Conservation (phyloP, 2,888 invertebrate species). For the Protodeltote pygarga region DNA sequence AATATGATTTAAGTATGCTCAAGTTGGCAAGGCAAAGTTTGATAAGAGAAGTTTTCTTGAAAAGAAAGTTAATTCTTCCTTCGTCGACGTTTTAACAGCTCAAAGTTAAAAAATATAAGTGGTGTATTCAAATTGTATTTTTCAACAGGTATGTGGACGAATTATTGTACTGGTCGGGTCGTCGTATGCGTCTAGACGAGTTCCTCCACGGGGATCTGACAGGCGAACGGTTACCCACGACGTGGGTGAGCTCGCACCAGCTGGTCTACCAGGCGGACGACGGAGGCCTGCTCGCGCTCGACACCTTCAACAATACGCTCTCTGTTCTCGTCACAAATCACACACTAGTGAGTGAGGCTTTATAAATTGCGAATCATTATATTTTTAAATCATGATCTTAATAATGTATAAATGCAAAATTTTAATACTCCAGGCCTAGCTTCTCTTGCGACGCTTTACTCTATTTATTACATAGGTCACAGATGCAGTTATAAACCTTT, state of each 20-base stretch:
- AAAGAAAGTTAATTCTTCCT: conserved; percentile 27
- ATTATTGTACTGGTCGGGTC: conserved; percentile 95
- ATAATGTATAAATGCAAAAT: too few relatives aligned
- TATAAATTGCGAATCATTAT: too few relatives aligned
- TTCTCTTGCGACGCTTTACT: too few relatives aligned
- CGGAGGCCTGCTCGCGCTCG: conserved; percentile 92
- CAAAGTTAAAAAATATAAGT: neutral
- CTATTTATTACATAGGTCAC: too few relatives aligned
- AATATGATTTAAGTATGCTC: conserved; percentile 22
- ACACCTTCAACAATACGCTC: conserved; percentile 93
- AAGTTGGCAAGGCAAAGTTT: conserved; percentile 31
- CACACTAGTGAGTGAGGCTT: conserved; percentile 92
- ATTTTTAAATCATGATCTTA: too few relatives aligned
- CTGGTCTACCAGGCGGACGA: conserved; percentile 96
- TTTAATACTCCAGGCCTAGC: too few relatives aligned
- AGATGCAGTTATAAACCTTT: too few relatives aligned
- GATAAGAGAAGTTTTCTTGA: conserved; percentile 26
- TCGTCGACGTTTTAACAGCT: conserved; percentile 14
- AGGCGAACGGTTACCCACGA: conserved; percentile 91
- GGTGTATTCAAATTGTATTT: neutral
- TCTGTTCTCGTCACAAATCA: conserved; percentile 94
- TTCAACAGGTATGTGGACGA: conserved; percentile 93
- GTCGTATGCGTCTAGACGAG: conserved; percentile 94
- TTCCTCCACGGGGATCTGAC: conserved; percentile 93
- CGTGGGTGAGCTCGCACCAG: conserved; percentile 94